phyloP scores from a whole-genome alignment of 1,140 invertebrate genomes.

The Sarcophaga peregrina region DNA sequence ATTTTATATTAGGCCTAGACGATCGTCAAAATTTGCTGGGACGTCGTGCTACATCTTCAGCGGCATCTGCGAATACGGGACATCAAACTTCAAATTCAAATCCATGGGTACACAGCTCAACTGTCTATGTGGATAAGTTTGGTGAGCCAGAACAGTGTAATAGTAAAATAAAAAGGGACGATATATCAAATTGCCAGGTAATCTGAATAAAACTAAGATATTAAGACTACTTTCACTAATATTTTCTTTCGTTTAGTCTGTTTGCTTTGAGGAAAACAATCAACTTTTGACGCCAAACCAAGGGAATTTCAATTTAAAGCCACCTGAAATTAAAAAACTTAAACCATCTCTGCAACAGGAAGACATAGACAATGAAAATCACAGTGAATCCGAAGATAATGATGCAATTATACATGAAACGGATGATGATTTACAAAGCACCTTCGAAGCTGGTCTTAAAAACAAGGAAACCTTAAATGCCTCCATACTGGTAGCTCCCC shows the following conservation, averaged over 20 bases:
- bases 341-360: slow-evolving; percentile 16
- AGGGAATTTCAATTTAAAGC: not conserved
- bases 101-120: slow-evolving; percentile 55
- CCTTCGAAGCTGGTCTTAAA: not conserved
- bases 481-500: slow-evolving; percentile 20
- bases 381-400: slow-evolving; percentile 22
- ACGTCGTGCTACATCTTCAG: slow-evolving; percentile 48
- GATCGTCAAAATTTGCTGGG: slow-evolving; percentile 55
- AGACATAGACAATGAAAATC: slow-evolving; percentile 23
- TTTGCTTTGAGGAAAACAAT: slow-evolving; percentile 57
- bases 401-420: slow-evolving; percentile 5
- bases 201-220: not conserved
- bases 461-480: not conserved
- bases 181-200: slow-evolving; percentile 59
- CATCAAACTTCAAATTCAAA: not conserved
- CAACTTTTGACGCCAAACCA: slow-evolving; percentile 31
- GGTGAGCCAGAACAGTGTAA: slow-evolving; percentile 58
- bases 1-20: slow-evolving; percentile 49
- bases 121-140: slow-evolving; percentile 51
- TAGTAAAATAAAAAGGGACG: slow-evolving; percentile 47
- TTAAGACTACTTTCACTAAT: too few relatives aligned
- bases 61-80: slow-evolving; percentile 49
- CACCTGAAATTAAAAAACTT: not conserved
- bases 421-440: slow-evolving; percentile 22
- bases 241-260: slow-evolving; percentile 48